Base-by-base conservation (phyloP, 2,113 vertebrate genomes). In the Brienomyrus longianalis region DNA sequence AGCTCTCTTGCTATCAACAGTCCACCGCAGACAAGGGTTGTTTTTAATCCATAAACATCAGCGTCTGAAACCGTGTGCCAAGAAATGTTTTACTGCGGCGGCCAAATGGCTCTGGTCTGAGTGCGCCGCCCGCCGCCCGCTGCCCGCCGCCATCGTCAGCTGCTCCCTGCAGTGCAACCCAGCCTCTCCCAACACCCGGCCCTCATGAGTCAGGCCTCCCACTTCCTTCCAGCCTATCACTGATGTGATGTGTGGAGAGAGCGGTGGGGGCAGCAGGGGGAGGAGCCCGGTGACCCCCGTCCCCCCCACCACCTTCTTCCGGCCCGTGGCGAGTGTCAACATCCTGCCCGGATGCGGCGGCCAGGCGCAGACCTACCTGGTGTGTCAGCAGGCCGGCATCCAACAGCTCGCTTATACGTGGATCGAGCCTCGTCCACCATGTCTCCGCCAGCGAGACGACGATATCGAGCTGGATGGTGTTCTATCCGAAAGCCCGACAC, bases 141-240 rank as follows among this genome's bases (percentile, higher is more conserved):
- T 39, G 39, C 27, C 83, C 90, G 91, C 92, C 92, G 92, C 88
- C 83, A 91, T 92, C 83, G 92, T 94, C 93, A 92, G 92, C 91
- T 93, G 93, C 27, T 90, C 91, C 91, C 91, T 89, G 59, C 88
- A 91, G 89, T 91, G 90, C 92, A 47, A 86, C 83, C 86, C 91
- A 89, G 85, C 85, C 21, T 21, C n/a, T 52, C 43, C 66, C 19
- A n/a, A 17, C 9, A 15, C 27, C 51, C 39, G 7, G 15, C 23
- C 74, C 48, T 50, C 66, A 89, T 84, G 89, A 89, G 89, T 89
- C 89, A 89, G 80, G 89, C n/a, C 52, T 27, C 80, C 15, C 31
- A 85, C 80, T 89, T 84, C 89, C 77, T 50, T 45, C 52, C 52
- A 80, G n/a, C 77, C 59, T 89, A 89, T 52, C 54, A 43, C 83